phyloP scores from a whole-genome alignment of 2,797 vertebrate genomes.

The Pseudochirops corinnae region DNA sequence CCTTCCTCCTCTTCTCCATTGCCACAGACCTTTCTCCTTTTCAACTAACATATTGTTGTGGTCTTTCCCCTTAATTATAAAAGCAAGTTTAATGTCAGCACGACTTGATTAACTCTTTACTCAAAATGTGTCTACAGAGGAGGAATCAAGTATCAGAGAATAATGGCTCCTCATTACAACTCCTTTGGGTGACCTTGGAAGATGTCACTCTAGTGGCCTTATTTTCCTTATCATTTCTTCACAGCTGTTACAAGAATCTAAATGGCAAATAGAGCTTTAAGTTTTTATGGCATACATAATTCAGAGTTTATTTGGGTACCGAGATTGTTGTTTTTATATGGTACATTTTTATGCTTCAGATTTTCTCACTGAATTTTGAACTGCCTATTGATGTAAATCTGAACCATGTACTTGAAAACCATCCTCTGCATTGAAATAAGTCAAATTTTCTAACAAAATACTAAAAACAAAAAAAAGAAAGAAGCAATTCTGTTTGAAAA shows the following conservation, averaged over 20 bases:
- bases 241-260: neutral
- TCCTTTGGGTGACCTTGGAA: constrained; percentile 33
- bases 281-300: constrained; percentile 19
- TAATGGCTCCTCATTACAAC: neutral
- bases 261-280: neutral
- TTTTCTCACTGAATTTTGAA: constrained; percentile 39
- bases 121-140: constrained; percentile 49
- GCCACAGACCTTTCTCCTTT: neutral
- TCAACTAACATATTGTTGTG: neutral
- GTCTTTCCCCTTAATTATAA: constrained; percentile 5
- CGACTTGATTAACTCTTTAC: constrained; percentile 9
- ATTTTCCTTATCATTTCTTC: neutral
- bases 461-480: neutral
- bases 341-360: neutral
- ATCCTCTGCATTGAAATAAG: constrained; percentile 13
- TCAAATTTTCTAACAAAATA: neutral
- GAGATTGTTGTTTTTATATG: neutral
- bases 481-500: neutral
- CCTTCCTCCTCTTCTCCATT: neutral
- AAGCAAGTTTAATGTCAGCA: neutral
- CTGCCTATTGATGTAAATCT: constrained; percentile 17
- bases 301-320: neutral
- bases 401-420: constrained; percentile 15
- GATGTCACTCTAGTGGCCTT: constrained; percentile 7
- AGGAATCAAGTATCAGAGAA: constrained; percentile 38